A percentile compares a stretch with the other conserved stretches of the same genome.
These are phyloP conservation scores for Ptiloglossa arizonensis DNA, from an alignment of 1,140 invertebrate genomes.

Conservation along the genomic window DNA sequence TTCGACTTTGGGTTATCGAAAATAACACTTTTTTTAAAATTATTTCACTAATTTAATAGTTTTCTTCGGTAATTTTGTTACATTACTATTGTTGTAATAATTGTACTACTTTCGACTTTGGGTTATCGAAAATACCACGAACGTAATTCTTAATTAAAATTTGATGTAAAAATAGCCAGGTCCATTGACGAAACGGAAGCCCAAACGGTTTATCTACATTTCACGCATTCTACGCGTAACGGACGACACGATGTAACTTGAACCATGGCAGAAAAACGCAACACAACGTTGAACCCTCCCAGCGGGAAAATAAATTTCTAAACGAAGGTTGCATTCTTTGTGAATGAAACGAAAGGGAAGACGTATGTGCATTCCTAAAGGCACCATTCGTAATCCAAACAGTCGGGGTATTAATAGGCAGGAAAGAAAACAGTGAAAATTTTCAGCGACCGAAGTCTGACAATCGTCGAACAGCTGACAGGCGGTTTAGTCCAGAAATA, in stretches of 20 bases:
- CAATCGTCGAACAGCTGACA: conserved; percentile 59
- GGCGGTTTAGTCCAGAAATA: conserved; percentile 42
- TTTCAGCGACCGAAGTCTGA: conserved; percentile 59
- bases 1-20: too few species aligned
- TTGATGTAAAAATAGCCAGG: not conserved
- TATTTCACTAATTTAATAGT: too few species aligned
- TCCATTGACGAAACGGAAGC: not conserved
- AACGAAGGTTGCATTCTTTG: conserved; percentile 37
- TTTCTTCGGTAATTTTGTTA: too few species aligned
- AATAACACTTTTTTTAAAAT: too few species aligned
- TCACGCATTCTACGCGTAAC: not conserved
- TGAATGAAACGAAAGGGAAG: conserved; percentile 55
- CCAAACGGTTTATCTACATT: not conserved
- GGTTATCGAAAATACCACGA: not conserved
- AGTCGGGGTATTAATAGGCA: conserved; percentile 62
- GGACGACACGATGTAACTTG: not conserved
- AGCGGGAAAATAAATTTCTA: conserved; percentile 43
- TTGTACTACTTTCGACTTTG: not conserved
- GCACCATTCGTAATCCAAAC: conserved; percentile 63
- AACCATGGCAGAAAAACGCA: not conserved
- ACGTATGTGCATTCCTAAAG: conserved; percentile 53
- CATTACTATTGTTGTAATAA: too few species aligned
- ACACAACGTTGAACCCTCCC: not conserved
- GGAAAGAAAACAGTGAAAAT: conserved; percentile 61
- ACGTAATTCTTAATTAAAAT: not conserved